Percentiles rank a stretch among this genome's conserved stretches.
phyloP scores from a whole-genome alignment of 2,797 vertebrate species.

The Echeneis naucrates region DNA sequence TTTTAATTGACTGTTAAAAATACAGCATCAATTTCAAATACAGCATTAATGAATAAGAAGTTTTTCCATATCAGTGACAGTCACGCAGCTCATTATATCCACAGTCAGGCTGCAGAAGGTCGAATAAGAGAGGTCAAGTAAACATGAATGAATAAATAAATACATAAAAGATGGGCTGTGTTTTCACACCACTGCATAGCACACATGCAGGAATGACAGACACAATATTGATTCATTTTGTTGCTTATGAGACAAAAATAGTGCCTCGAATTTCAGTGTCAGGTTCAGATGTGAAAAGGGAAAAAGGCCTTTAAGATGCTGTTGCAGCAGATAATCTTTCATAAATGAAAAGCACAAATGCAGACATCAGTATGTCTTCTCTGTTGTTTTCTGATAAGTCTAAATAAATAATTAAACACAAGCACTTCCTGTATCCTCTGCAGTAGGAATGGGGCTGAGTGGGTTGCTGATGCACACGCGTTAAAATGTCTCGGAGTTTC shows the following conservation, averaged over 20 bases:
- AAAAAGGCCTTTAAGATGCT: constrained; percentile 15
- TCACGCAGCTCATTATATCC: background rate
- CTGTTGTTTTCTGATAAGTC: no score
- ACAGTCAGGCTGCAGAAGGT: background rate
- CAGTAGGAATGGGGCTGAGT: constrained; percentile 37
- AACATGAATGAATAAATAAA: background rate
- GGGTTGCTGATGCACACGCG: constrained; percentile 38
- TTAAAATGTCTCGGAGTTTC: constrained; percentile 42
- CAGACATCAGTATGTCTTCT: background rate
- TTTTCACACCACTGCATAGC: background rate
- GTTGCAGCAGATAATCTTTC: background rate
- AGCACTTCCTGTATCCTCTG: background rate
- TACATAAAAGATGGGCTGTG: background rate
- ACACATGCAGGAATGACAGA: background rate
- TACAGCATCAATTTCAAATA: background rate
- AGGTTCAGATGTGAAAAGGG: constrained; percentile 18
- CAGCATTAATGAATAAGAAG: background rate
- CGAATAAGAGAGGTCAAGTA: background rate
- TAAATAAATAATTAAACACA: background rate
- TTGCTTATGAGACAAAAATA: background rate
- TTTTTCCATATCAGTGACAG: background rate
- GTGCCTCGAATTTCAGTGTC: constrained; percentile 8
- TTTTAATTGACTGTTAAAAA: background rate
- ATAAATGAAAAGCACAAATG: background rate
- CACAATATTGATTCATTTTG: background rate